Percentiles rank a stretch among this genome's conserved stretches.
phyloP scores from a whole-genome alignment of 2,797 vertebrate species.

The Pagetopsis macropterus region DNA sequence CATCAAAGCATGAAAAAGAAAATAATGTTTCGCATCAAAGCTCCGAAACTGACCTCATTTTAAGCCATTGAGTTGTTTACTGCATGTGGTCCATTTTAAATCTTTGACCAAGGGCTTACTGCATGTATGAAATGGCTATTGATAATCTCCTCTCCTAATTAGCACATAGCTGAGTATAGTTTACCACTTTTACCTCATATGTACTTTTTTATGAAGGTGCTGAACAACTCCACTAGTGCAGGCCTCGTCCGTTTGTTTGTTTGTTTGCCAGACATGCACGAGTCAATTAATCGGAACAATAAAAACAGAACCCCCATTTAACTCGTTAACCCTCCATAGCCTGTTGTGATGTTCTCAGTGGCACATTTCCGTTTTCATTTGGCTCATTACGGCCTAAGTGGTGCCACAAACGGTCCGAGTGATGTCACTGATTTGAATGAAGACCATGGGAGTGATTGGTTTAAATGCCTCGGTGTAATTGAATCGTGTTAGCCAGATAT shows the following conservation, averaged over 20 bases:
- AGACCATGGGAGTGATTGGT: conserved; percentile 81
- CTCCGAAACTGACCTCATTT: conserved; percentile 49
- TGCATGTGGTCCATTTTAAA: conserved; percentile 44
- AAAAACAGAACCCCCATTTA: conserved; percentile 74
- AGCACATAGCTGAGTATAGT: conserved; percentile 33
- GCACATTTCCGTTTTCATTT: conserved; percentile 82
- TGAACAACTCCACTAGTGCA: conserved; percentile 31
- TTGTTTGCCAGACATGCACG: conserved; percentile 53
- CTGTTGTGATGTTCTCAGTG: conserved; percentile 71
- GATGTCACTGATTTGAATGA: conserved; percentile 83
- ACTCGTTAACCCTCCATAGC: conserved; percentile 70
- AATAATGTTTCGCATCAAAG: conserved; percentile 38
- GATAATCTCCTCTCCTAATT: conserved; percentile 44
- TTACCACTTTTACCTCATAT: conserved; percentile 40
- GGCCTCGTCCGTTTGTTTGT: conserved; percentile 55
- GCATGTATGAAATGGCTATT: conserved; percentile 46
- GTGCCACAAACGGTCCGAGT: conserved; percentile 82
- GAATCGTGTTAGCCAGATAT: conserved; percentile 83
- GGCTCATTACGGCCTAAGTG: conserved; percentile 80
- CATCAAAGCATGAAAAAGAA: conserved; percentile 40
- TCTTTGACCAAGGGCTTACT: conserved; percentile 48
- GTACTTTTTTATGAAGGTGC: conserved; percentile 27
- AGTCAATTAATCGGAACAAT: conserved; percentile 74
- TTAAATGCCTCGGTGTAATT: conserved; percentile 84
- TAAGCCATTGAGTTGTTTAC: conserved; percentile 58